phyloP scores from a whole-genome alignment of 2,113 vertebrate genomes.

The Lasiurus cinereus region DNA sequence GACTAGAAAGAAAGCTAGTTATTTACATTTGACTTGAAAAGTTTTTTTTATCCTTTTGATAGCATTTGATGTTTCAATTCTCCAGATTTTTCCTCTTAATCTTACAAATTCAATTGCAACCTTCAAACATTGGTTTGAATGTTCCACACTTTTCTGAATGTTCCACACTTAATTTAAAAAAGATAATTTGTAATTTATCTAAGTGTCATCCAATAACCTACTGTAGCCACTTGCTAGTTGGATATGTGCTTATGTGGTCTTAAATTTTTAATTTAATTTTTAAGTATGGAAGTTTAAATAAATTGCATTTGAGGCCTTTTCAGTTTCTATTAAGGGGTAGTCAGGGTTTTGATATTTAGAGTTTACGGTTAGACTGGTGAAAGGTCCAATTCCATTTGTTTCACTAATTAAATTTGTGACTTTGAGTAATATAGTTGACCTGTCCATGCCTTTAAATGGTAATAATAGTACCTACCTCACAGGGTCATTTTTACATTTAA shows the following conservation, averaged over 20 bases:
- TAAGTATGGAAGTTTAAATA: constrained; percentile 26
- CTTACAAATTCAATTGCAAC: neutral
- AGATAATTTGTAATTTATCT: constrained; percentile 33
- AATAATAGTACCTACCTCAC: neutral
- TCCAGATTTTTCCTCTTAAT: neutral
- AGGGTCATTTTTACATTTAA: neutral
- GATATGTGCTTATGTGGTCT: neutral
- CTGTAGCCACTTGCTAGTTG: neutral
- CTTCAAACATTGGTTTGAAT: neutral
- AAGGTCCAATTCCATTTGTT: neutral
- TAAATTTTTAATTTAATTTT: constrained; percentile 4
- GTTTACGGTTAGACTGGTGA: constrained; percentile 14
- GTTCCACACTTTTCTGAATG: neutral
- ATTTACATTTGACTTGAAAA: constrained; percentile 51
- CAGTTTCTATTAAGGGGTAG: neutral
- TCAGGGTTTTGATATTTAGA: neutral
- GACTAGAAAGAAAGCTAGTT: constrained; percentile 8
- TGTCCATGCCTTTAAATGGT: neutral
- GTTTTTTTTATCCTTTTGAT: neutral
- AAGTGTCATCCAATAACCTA: neutral
- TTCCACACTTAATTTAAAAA: constrained; percentile 19
- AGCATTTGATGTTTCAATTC: neutral
- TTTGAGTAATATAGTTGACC: neutral
- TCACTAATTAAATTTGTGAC: neutral
- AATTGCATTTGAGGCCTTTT: neutral